Evolutionary conservation across 2,888 invertebrate genomes (phyloP).

Genomic region (Polyommatus icarus): DNA sequence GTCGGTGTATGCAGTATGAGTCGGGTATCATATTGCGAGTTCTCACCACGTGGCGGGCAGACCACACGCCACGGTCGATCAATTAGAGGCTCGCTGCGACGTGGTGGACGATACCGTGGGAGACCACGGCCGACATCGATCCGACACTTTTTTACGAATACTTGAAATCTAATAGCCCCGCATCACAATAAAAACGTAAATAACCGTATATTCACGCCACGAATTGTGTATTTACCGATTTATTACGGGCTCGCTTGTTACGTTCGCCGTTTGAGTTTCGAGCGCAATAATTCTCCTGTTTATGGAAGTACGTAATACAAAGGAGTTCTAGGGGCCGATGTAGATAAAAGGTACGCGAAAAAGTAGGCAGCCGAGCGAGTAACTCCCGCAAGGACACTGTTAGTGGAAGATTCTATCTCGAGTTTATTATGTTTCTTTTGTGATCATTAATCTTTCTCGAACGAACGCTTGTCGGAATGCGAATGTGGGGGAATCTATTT

Average conservation of each 20-base stretch:
- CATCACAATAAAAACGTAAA: conserved; percentile 38
- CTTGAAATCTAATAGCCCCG: conserved; percentile 43
- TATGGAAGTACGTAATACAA: conserved; percentile 33
- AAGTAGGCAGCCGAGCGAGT: conserved; percentile 75
- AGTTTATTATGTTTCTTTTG: conserved; percentile 81
- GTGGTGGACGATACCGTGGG: conserved; percentile 50
- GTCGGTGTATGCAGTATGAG: conserved; percentile 20
- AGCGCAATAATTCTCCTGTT: conserved; percentile 39
- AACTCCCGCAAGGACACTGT: conserved; percentile 80
- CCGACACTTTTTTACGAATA: conserved; percentile 30
- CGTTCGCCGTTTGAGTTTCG: conserved; percentile 46
- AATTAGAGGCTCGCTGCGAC: conserved; percentile 48
- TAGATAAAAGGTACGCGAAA: conserved; percentile 60
- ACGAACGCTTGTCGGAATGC: conserved; percentile 81
- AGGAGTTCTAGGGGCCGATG: conserved; percentile 49
- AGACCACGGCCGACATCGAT: conserved; percentile 23
- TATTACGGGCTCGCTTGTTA: conserved; percentile 54
- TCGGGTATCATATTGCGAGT: conserved; percentile 41
- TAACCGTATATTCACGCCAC: conserved; percentile 45
- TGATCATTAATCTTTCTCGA: conserved; percentile 81
- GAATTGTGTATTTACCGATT: conserved; percentile 56
- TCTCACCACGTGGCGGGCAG: conserved; percentile 44
- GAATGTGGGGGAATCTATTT: conserved; percentile 81
- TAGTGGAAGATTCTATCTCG: conserved; percentile 80
- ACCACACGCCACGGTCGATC: conserved; percentile 40